Base-by-base conservation (phyloP, 2,888 invertebrate species). In the Drosophila prostipennis region DNA sequence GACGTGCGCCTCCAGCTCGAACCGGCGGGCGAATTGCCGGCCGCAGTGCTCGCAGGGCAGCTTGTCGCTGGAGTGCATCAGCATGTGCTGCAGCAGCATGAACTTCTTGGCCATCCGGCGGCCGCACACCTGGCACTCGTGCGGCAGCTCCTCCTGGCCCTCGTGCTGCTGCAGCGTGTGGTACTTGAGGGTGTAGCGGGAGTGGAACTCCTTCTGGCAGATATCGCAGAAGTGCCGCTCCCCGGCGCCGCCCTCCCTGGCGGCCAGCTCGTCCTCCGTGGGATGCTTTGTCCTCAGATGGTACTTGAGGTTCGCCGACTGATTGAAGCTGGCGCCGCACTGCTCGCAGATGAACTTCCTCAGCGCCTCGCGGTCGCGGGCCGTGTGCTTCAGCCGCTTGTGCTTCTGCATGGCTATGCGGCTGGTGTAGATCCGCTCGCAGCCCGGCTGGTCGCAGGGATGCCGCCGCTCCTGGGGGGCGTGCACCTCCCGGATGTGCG, bases 251-350 rank as follows among this genome's bases (percentile, higher is more conserved):
- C 79, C 79, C 13, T 76, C 68, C 14, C 13, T 53, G 26, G 70
- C 77, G 6, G 80, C 81, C 23, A 79, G 70, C 56, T 90, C 90
- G 6, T 70, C 84, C 3, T 70, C 81, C 5, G 89, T 90, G 1
- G 90, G 90, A 72, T 90, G 90, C 84, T 90, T 90, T 42, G 84
- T 83, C 16, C 85, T 82, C 0, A 90, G 86, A 67, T 91, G 91
- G n/a, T 90, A 83, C 37, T 89, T 91, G 0, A 91, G 83, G 49
- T 91, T 90, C 6, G 90, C 88, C 0, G 89, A 90, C 56, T 91
- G 91, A 40, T 91, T 90, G 55, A 91, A 91, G 0, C 89, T 91
- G 4, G 90, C 88, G 1, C 91, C 91, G 43, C 91, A 91, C 37
- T 90, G 86, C 39, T 91, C 91, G 43, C 91, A 91, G 5, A 91